phyloP scores from a whole-genome alignment of 1,140 invertebrate genomes.

The Glossosoma conforme region DNA sequence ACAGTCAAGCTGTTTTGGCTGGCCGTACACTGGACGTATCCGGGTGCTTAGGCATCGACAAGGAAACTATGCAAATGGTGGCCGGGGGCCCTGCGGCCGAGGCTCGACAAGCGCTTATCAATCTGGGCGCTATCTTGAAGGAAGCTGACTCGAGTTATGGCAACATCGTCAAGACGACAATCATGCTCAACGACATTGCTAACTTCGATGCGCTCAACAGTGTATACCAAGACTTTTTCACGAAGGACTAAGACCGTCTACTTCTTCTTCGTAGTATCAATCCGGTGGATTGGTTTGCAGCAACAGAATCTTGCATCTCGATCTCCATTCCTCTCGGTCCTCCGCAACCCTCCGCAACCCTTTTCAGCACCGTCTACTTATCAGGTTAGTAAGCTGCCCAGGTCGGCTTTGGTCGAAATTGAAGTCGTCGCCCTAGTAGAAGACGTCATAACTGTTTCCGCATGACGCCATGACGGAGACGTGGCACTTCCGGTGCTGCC shows the following conservation, averaged over 20 bases:
- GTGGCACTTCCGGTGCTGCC: too few relatives aligned
- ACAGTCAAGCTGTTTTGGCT: constrained; percentile 72
- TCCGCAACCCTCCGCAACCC: too few relatives aligned
- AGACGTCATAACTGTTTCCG: constrained; percentile 40
- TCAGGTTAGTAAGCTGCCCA: constrained; percentile 71
- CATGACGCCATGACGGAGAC: constrained; percentile 4
- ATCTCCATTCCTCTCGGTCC: too few relatives aligned
- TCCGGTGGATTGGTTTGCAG: too few relatives aligned
- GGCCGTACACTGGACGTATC: constrained; percentile 82
- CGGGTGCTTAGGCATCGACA: constrained; percentile 76
- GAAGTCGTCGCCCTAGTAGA: constrained; percentile 74
- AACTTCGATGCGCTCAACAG: constrained; percentile 78
- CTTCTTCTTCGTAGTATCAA: too few relatives aligned
- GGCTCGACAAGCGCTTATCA: constrained; percentile 69
- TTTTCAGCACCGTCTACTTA: constrained; percentile 74
- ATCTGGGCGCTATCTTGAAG: constrained; percentile 69
- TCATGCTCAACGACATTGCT: constrained; percentile 74
- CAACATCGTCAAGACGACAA: constrained; percentile 81
- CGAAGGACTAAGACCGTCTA: too few relatives aligned
- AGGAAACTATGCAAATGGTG: constrained; percentile 62
- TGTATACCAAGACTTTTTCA: constrained; percentile 84
- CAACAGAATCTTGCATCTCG: too few relatives aligned
- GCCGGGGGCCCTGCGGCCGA: constrained; percentile 67
- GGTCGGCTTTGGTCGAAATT: constrained; percentile 72
- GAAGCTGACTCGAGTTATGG: constrained; percentile 65